Evolutionary conservation across 2,888 invertebrate genomes (phyloP), one percentile per base, ranked within the genome.

Genomic region (Eristalinus aeneus): DNA sequence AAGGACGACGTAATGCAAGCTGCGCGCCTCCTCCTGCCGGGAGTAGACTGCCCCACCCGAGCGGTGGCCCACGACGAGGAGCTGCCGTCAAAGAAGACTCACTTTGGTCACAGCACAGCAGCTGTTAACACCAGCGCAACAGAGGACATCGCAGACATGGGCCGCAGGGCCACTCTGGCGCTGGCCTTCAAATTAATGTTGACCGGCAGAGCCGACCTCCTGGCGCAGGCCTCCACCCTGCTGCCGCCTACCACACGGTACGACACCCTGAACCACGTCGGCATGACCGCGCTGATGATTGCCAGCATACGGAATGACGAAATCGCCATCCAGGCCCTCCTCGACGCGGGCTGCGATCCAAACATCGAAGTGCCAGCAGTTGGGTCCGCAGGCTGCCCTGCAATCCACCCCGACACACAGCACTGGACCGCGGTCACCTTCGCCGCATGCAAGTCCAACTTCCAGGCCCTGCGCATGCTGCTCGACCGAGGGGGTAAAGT

Each of bases 341-440:
- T 97, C 39, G 97, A 97, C 91, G 95, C 96, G 0, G 97, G 97
- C 0, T 97, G 97, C 2, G 96, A 97, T 89, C 95, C 96, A 0
- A 97, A 98, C 90, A 93, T 96, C 1, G 97, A 97, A 93, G 97
- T 97, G 11, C 96, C 96, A 4, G 88, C 90, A 0, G 89, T 91
- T 1, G 90, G 90, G 0, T 84, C 89, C 75, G 82, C 84, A 61
- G 93, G 94, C 9, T 93, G 93, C 88, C 93, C 94, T 8, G 94
- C 94, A 34, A 93, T 94, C 10, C 94, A 94, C 93, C 95, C 69
- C n/a, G 96, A 96, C 90, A 95, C 95, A 0, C 96, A 96, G 88
- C 95, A 96, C 89, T 98, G 98, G 98, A 98, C 98, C 0, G 97
- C 98, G 0, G 93, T 98, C 16, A 97, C 97, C 39, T 98, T 97